phyloP scores from a whole-genome alignment of 2,888 invertebrate genomes.

The Hirtodrosophila alboralis region DNA sequence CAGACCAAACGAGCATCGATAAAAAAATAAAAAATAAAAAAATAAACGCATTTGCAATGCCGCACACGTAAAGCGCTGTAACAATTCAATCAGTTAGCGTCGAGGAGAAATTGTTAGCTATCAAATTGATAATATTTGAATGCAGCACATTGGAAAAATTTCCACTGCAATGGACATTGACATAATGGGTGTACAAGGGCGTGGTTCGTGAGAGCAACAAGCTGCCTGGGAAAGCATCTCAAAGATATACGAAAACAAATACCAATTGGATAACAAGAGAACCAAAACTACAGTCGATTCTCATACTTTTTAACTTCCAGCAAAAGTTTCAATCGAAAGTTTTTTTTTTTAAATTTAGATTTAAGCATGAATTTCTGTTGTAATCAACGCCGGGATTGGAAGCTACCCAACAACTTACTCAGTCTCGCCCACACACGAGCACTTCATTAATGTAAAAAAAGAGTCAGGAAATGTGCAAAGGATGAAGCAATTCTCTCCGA shows the following conservation, averaged over 20 bases:
- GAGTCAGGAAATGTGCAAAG: constrained; percentile 40
- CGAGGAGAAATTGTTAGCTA: constrained; percentile 55
- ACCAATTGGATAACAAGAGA: neutral
- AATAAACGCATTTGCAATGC: constrained; percentile 62
- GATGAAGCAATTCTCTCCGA: constrained; percentile 47
- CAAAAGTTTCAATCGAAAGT: constrained; percentile 22
- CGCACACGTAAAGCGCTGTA: constrained; percentile 81
- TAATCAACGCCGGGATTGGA: constrained; percentile 63
- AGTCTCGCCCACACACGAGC: constrained; percentile 39
- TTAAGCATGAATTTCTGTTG: constrained; percentile 77
- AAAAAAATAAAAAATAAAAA: constrained; percentile 12
- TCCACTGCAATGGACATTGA: constrained; percentile 58
- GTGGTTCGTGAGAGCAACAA: constrained; percentile 21
- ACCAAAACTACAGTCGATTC: constrained; percentile 34
- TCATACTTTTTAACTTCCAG: constrained; percentile 27
- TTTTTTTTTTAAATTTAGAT: constrained; percentile 68
- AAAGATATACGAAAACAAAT: constrained; percentile 10
- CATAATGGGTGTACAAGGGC: constrained; percentile 10
- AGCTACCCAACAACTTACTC: constrained; percentile 33
- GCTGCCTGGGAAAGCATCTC: constrained; percentile 10
- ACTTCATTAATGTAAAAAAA: constrained; percentile 75
- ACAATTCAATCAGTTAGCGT: constrained; percentile 83
- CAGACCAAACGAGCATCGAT: constrained; percentile 33
- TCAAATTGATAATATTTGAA: constrained; percentile 81
- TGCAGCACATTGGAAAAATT: constrained; percentile 73